Evolutionary conservation across 1,140 invertebrate species (phyloP), one percentile per base, ranked within the genome.

Genomic region (Procambarus virginalis): DNA sequence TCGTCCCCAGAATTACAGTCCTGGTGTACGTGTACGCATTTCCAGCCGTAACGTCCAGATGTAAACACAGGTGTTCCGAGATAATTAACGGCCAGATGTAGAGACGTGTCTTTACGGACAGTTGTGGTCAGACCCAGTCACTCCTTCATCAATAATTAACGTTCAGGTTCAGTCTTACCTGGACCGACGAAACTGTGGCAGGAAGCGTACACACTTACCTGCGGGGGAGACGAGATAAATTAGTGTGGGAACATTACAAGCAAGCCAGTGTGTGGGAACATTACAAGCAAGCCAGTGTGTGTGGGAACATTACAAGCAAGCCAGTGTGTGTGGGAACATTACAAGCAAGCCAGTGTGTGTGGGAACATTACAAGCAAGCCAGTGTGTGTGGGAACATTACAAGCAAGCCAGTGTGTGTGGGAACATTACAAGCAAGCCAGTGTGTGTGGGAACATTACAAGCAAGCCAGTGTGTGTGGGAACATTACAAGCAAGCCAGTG

Each of bases 81-180:
- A 82, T 82, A 82, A 82, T 82, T 82, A 82, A 68, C 80, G 14
- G 14, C 22, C 80, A 82, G 58, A 60, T 48, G 80, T 82, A 68
- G 58, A 46, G 68, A 82, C 68, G 51, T 64, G 51, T 82, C 80
- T 68, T 55, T 46, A 46, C 22, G 9, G 55, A 48, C 68, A 68
- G 48, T 82, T 82, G 51, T 46, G 68, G 80, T 60, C 20, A 46
- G 68, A 82, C 68, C 48, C 12, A 84, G 22, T 64, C 60, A 55
- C 68, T 84, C 82, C 12, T 84, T 64, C 51, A 84, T 48, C 82
- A 84, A 75, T 75, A 84, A 84, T 86, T 86, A 86, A 49, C 22
- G 73, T 6, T 17, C 84, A 55, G 73, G 84, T 78, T 51, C 20
- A 12, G 9, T 20, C 55, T 78, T 86, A 78, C 84, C 84, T 77